phyloP scores from a whole-genome alignment of 2,797 vertebrate genomes.

The Brachyrhaphis roseni region DNA sequence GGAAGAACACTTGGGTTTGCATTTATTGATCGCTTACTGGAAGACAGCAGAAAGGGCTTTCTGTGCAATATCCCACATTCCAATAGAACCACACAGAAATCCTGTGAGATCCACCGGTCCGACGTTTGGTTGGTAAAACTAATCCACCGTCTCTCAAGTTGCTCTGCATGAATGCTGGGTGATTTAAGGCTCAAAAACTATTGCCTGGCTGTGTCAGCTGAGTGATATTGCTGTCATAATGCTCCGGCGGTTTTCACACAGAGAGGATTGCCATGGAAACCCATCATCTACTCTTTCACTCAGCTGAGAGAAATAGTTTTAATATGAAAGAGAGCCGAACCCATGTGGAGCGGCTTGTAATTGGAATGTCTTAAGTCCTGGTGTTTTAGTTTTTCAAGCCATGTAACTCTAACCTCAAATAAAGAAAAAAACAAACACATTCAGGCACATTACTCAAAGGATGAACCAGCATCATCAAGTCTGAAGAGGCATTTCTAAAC shows the following conservation, averaged over 20 bases:
- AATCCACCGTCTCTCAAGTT: constrained; percentile 22
- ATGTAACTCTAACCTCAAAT: neutral
- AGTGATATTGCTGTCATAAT: constrained; percentile 47
- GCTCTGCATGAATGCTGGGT: constrained; percentile 40
- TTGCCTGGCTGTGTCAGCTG: constrained; percentile 35
- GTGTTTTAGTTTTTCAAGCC: neutral
- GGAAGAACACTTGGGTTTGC: neutral
- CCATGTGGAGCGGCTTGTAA: constrained; percentile 5
- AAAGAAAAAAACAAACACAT: neutral
- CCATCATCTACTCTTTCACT: constrained; percentile 56
- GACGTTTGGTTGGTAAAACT: constrained; percentile 9
- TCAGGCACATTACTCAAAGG: neutral
- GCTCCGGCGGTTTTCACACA: constrained; percentile 47
- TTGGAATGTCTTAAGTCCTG: constrained; percentile 14
- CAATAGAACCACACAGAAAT: constrained; percentile 2
- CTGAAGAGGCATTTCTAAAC: neutral
- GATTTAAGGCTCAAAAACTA: constrained; percentile 41
- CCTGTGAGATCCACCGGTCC: neutral
- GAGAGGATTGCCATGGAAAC: constrained; percentile 77
- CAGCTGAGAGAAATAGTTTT: constrained; percentile 33
- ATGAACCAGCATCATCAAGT: neutral
- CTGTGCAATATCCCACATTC: constrained; percentile 16
- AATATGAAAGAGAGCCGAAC: constrained; percentile 23
- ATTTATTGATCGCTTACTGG: neutral
- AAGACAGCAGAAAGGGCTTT: constrained; percentile 6